These are phyloP conservation scores for Acromyrmex charruanus DNA, from an alignment of 1,140 invertebrate species.

Conservation along the genomic window DNA sequence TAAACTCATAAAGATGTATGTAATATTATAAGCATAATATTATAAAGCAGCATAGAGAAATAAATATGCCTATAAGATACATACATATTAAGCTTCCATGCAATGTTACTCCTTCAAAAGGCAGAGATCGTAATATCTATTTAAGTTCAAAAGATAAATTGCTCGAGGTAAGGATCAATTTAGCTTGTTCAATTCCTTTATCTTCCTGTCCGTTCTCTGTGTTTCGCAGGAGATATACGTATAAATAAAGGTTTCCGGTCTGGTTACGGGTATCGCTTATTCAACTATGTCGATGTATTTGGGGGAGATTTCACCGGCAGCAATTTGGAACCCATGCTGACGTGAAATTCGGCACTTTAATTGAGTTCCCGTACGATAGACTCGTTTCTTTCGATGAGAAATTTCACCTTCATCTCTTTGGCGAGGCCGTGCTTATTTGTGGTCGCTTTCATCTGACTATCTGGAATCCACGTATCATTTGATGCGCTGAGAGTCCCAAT, in stretches of 20 bases:
- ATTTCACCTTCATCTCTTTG: slow-evolving; percentile 87
- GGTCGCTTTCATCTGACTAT: slow-evolving; percentile 88
- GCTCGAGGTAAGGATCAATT: too few relatives aligned
- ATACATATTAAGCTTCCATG: too few relatives aligned
- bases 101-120: too few relatives aligned
- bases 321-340: slow-evolving; percentile 88
- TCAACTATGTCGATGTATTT: slow-evolving; percentile 89
- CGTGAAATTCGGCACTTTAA: slow-evolving; percentile 88
- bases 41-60: too few relatives aligned
- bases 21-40: too few relatives aligned
- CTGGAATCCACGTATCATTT: slow-evolving; percentile 90
- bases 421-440: slow-evolving; percentile 87
- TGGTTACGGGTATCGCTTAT: slow-evolving; percentile 89
- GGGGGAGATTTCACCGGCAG: slow-evolving; percentile 85
- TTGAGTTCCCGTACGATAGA: slow-evolving; percentile 88
- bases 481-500: slow-evolving; percentile 86
- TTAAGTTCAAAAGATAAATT: too few relatives aligned
- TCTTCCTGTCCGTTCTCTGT: too few relatives aligned
- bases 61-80: too few relatives aligned
- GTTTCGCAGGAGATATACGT: slow-evolving; percentile 62
- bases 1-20: too few relatives aligned
- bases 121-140: too few relatives aligned
- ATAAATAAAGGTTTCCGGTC: slow-evolving; percentile 83
- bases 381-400: slow-evolving; percentile 87
- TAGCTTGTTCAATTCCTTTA: too few relatives aligned